A percentile compares a stretch with the other conserved stretches of the same genome.
These are phyloP conservation scores for Nesogale talazaci DNA, from an alignment of 2,113 vertebrate genomes.

Conservation along the genomic window DNA sequence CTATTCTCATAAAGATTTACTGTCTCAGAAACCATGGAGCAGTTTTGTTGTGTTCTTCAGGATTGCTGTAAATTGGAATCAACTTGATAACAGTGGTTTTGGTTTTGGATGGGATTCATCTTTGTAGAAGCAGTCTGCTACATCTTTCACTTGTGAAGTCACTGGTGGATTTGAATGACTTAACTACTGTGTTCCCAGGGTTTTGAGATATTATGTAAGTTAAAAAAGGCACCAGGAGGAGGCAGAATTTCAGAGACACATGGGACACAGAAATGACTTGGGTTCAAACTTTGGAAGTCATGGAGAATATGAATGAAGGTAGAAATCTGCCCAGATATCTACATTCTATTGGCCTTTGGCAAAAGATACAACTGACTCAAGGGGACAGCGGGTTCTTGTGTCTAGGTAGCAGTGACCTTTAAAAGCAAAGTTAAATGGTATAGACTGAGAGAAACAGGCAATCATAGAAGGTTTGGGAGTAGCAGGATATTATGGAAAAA, in stretches of 20 bases:
- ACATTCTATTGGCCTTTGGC: not conserved
- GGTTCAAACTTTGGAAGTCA: not conserved
- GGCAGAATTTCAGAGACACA: not conserved
- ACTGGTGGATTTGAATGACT: not conserved
- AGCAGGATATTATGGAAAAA: not conserved
- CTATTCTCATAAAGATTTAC: no score
- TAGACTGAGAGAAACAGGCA: not conserved
- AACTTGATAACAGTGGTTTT: no score
- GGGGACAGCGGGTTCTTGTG: not conserved
- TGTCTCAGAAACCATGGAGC: no score
- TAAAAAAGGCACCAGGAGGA: not conserved
- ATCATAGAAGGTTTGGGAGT: not conserved
- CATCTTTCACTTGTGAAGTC: not conserved
- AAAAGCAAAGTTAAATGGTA: not conserved
- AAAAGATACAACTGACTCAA: not conserved
- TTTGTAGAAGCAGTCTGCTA: not conserved
- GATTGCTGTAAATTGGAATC: no score
- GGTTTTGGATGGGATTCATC: not conserved
- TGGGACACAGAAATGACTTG: not conserved
- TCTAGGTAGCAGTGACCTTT: not conserved
- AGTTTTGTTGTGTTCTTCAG: no score
- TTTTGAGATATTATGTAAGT: not conserved
- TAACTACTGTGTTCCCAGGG: not conserved
- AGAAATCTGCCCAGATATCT: not conserved
- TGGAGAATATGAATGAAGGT: not conserved